Percentiles rank a stretch among this genome's conserved stretches.
Conservation (phyloP, 2,888 invertebrate species). For the Magallana nippona region DNA sequence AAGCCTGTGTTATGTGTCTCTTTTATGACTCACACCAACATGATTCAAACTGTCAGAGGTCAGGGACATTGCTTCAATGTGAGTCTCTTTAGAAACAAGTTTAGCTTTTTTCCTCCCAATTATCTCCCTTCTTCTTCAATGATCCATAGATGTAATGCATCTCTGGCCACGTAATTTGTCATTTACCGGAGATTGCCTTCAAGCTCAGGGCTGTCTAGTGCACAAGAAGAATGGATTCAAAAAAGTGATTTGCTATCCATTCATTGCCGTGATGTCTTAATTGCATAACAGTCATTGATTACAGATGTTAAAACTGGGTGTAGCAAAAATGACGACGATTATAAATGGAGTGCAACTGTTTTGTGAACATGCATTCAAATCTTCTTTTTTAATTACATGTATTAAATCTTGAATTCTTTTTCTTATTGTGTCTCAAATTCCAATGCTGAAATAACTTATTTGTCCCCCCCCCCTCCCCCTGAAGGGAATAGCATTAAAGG, state of each 20-base stretch:
- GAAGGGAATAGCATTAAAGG: too few relatives aligned
- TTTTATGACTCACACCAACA: slow-evolving; percentile 6
- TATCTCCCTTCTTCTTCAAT: background rate
- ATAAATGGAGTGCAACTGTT: background rate
- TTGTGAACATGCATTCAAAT: background rate
- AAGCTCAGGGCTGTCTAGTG: background rate
- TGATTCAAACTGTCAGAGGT: slow-evolving; percentile 15
- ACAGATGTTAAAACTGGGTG: slow-evolving; percentile 11
- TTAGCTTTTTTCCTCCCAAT: background rate
- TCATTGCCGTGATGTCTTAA: background rate
- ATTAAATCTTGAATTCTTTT: too few relatives aligned
- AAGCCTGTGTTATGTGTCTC: background rate
- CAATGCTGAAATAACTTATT: too few relatives aligned
- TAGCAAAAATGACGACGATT: background rate
- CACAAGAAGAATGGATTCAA: background rate
- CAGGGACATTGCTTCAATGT: slow-evolving; percentile 8
- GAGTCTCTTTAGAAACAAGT: background rate
- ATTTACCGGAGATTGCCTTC: background rate
- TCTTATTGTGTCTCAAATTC: too few relatives aligned
- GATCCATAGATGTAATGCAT: background rate
- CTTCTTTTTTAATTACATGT: too few relatives aligned
- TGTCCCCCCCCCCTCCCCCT: too few relatives aligned
- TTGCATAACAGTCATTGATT: background rate
- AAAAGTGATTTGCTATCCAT: background rate
- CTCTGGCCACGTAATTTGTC: background rate